These are phyloP conservation scores for Apodemia hepburni DNA, from an alignment of 2,888 invertebrate species.

Conservation along the genomic window DNA sequence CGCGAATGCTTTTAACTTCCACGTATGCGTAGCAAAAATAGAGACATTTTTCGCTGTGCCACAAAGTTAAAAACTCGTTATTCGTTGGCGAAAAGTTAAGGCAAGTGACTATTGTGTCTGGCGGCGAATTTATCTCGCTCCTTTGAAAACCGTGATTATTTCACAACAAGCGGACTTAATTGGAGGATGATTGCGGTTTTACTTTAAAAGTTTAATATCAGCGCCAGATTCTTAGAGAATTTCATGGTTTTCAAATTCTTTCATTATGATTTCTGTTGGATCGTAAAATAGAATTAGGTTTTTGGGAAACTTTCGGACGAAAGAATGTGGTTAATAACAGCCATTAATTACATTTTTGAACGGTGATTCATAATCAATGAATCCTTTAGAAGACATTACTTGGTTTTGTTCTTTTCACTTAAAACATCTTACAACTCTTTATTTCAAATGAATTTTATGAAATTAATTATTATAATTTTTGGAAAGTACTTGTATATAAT, in stretches of 20 bases:
- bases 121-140: constrained; percentile 59
- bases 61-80: constrained; percentile 80
- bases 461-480: no score
- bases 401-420: no score
- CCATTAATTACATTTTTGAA: not conserved
- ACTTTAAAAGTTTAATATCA: constrained; percentile 24
- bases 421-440: no score
- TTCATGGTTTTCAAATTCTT: constrained; percentile 13
- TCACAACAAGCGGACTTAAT: constrained; percentile 35
- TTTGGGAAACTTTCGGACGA: constrained; percentile 3
- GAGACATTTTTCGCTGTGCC: constrained; percentile 77
- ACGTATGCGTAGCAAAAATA: constrained; percentile 51
- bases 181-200: constrained; percentile 34
- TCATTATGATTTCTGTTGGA: constrained; percentile 7
- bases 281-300: not conserved
- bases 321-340: not conserved
- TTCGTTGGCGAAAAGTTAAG: constrained; percentile 70
- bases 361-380: not conserved
- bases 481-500: no score
- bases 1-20: constrained; percentile 33
- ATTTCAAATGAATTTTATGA: no score
- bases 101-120: constrained; percentile 66
- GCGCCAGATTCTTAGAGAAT: constrained; percentile 5
- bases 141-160: constrained; percentile 39
- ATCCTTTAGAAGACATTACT: no score